A percentile compares a stretch with the other conserved stretches of the same genome.
Conservation (phyloP, 2,113 vertebrate species). For the Ranitomeya imitator region DNA sequence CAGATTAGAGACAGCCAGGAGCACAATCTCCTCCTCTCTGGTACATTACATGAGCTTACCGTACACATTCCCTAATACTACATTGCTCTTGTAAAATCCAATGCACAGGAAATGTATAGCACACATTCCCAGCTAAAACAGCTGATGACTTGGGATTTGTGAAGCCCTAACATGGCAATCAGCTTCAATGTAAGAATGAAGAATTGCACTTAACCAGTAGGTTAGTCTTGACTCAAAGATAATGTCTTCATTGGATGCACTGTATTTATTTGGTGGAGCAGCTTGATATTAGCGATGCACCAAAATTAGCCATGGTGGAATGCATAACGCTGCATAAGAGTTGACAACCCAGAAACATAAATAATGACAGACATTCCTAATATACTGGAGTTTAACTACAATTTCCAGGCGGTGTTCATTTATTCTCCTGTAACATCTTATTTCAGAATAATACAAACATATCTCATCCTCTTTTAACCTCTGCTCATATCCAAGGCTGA, state of each 20-base stretch:
- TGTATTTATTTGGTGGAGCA: background rate
- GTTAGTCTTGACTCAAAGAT: background rate
- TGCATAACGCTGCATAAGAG: background rate
- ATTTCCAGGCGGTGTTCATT: background rate
- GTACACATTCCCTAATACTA: too few species aligned
- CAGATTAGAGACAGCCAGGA: too few species aligned
- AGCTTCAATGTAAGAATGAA: too few species aligned
- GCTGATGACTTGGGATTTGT: background rate
- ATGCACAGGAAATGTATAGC: too few species aligned
- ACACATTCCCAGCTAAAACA: background rate
- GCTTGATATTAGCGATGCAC: background rate
- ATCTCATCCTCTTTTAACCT: conserved; percentile 10
- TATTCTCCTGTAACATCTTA: background rate
- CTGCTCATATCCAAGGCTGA: background rate
- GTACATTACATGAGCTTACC: too few species aligned
- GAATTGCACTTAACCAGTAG: background rate
- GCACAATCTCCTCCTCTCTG: too few species aligned
- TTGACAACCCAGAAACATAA: background rate
- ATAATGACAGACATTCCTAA: background rate
- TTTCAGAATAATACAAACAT: background rate
- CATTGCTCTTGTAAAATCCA: too few species aligned
- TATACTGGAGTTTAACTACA: conserved; percentile 3
- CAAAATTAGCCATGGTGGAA: background rate
- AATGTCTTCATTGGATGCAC: background rate
- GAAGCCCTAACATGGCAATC: background rate